These are phyloP conservation scores for Podarcis cretensis DNA, from an alignment of 2,113 vertebrate species.

Conservation along the genomic window DNA sequence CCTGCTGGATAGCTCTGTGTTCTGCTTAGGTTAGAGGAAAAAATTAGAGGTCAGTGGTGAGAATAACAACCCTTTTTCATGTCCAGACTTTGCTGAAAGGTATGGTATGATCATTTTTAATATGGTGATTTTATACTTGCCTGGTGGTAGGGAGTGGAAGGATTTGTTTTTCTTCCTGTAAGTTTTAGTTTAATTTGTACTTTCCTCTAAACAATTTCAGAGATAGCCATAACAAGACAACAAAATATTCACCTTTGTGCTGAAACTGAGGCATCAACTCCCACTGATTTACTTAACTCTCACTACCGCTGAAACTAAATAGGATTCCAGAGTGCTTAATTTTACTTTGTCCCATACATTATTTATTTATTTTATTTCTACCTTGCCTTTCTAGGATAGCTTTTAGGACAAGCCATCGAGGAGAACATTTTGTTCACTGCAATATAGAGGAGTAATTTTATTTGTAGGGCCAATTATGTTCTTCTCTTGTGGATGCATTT, in stretches of 20 bases:
- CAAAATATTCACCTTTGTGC: background rate
- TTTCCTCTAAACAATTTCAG: background rate
- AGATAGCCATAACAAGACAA: background rate
- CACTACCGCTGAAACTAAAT: background rate
- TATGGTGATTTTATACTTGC: background rate
- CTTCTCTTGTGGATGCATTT: background rate
- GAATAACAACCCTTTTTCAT: background rate
- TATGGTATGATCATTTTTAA: background rate
- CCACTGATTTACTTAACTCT: background rate
- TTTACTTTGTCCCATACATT: background rate
- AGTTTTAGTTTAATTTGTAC: background rate
- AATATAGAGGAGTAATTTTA: background rate
- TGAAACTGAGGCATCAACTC: background rate
- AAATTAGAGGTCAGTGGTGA: background rate
- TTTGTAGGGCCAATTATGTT: background rate
- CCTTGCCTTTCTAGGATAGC: background rate
- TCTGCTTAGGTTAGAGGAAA: constrained; percentile 36
- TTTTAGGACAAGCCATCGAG: background rate
- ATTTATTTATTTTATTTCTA: background rate
- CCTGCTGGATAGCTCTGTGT: constrained; percentile 19
- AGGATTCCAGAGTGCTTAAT: background rate
- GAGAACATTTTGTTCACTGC: background rate
- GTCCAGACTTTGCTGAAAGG: background rate
- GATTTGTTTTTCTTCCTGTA: background rate
- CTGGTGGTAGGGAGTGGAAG: background rate